These are phyloP conservation scores for Lacanobia wlatinum DNA, from an alignment of 2,888 invertebrate genomes.

Conservation along the genomic window DNA sequence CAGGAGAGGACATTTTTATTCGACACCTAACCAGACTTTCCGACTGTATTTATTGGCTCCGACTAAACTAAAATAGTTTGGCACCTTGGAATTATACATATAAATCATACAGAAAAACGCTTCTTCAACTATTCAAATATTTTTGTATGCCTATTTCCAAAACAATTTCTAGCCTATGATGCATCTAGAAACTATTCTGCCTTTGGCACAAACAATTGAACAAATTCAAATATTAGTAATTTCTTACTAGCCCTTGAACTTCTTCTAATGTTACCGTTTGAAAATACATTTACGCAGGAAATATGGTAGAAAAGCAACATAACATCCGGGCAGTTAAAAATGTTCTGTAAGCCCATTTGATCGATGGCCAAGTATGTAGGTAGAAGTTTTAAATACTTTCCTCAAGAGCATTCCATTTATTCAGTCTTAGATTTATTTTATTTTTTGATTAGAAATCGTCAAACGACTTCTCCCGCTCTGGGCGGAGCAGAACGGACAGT, in stretches of 20 bases:
- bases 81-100: background rate
- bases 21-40: background rate
- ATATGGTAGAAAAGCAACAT: background rate
- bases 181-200: slow-evolving; percentile 14
- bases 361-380: background rate
- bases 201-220: slow-evolving; percentile 14
- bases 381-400: background rate
- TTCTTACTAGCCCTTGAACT: background rate
- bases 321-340: background rate
- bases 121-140: slow-evolving; percentile 2
- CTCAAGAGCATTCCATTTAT: background rate
- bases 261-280: slow-evolving; percentile 1
- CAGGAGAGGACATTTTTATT: background rate
- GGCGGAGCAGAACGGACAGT: too few relatives aligned
- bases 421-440: background rate
- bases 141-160: slow-evolving; percentile 10
- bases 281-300: background rate
- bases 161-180: slow-evolving; percentile 24
- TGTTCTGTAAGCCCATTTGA: background rate
- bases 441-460: too few relatives aligned
- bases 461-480: too few relatives aligned
- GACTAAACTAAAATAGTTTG: background rate
- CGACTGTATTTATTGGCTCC: background rate
- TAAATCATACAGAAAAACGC: background rate
- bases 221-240: background rate